Evolutionary conservation across 2,888 invertebrate genomes (phyloP).

Genomic region (Harpagoxenus sublaevis): DNA sequence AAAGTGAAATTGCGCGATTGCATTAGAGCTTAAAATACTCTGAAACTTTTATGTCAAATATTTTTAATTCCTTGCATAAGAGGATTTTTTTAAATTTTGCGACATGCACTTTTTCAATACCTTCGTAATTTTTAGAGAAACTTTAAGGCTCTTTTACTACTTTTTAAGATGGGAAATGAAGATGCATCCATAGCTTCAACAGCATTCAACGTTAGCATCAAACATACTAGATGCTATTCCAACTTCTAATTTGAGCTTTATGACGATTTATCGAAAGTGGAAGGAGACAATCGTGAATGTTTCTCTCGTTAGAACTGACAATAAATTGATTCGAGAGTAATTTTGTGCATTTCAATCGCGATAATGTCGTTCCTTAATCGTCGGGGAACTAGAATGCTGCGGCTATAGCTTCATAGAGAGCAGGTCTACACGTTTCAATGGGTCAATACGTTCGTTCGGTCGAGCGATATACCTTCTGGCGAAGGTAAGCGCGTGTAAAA

Average conservation of each 20-base stretch:
- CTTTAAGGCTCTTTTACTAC: not conserved
- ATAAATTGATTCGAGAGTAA: conserved; percentile 2
- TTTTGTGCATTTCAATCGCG: not conserved
- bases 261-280: not conserved
- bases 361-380: conserved; percentile 21
- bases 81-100: not conserved
- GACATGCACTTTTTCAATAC: not conserved
- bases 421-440: conserved; percentile 34
- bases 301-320: not conserved
- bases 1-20: not conserved
- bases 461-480: conserved; percentile 1
- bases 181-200: not conserved
- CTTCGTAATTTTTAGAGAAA: not conserved
- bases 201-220: not conserved
- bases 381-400: not conserved
- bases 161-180: not conserved
- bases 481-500: conserved; percentile 7
- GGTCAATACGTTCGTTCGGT: conserved; percentile 28
- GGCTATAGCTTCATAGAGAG: not conserved
- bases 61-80: not conserved
- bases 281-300: not conserved
- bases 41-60: not conserved
- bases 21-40: too few relatives aligned
- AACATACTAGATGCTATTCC: not conserved
- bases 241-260: not conserved